Conservation (phyloP, 2,113 vertebrate species). For the Oncorhynchus nerka region DNA sequence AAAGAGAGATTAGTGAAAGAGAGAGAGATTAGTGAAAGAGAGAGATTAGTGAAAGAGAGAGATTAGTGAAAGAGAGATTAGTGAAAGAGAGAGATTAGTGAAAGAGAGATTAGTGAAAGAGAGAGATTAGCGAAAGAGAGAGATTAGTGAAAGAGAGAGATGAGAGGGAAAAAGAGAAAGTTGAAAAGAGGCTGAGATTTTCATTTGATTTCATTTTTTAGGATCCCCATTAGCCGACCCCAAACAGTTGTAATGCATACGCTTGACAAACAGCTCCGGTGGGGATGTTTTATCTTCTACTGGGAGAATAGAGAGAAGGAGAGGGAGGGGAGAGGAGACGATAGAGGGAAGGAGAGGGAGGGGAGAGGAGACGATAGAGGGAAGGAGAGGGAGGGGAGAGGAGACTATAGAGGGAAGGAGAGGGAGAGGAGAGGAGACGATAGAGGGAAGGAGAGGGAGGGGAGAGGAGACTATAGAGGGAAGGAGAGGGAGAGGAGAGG, state of each 20-base stretch:
- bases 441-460: not conserved
- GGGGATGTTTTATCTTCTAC: not conserved
- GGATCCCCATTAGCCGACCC: too few relatives aligned
- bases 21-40: not conserved
- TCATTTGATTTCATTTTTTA: too few relatives aligned
- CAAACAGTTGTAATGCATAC: not conserved
- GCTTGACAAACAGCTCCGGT: not conserved
- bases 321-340: not conserved
- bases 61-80: not conserved
- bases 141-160: not conserved
- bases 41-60: conserved; percentile 5
- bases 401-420: too few relatives aligned
- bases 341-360: too few relatives aligned
- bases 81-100: too few relatives aligned
- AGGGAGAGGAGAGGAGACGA: too few relatives aligned
- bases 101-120: too few relatives aligned
- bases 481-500: not conserved
- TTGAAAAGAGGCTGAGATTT: too few relatives aligned
- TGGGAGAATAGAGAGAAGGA: not conserved
- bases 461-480: not conserved
- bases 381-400: too few relatives aligned
- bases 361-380: too few relatives aligned
- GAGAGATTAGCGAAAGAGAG: too few relatives aligned
- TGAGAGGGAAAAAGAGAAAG: not conserved
- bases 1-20: not conserved